These are phyloP conservation scores for Lumbricus terrestris DNA, from an alignment of 2,888 invertebrate genomes.

Conservation along the genomic window DNA sequence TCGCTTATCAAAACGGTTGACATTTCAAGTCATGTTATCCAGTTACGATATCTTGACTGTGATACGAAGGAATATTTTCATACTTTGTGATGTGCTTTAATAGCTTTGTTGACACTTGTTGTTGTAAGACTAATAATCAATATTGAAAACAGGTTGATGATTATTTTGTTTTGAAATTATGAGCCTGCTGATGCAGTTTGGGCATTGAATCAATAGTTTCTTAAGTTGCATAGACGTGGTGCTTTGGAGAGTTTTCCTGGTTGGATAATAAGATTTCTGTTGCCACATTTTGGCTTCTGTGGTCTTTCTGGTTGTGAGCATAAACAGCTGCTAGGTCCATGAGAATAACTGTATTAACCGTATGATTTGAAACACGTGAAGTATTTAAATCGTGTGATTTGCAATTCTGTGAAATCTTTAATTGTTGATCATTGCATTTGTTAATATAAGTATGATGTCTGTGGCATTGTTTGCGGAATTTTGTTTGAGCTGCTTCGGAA, in stretches of 20 bases:
- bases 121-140: background rate
- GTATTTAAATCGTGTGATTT: background rate
- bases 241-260: background rate
- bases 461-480: background rate
- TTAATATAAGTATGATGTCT: background rate
- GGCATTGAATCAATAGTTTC: background rate
- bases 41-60: background rate
- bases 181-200: background rate
- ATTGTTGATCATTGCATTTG: background rate
- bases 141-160: background rate
- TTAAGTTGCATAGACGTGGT: background rate
- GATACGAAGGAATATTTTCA: background rate
- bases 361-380: background rate
- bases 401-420: background rate
- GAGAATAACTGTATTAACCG: background rate
- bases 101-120: background rate
- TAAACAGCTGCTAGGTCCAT: background rate
- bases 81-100: slow-evolving; percentile 3
- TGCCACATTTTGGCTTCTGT: background rate
- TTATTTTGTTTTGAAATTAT: background rate
- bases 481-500: background rate
- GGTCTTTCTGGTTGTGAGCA: background rate
- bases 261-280: background rate
- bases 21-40: background rate
- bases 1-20: background rate